A percentile compares a stretch with the other conserved stretches of the same genome.
Evolutionary conservation across 2,797 vertebrate genomes (phyloP).

Genomic region (Alectoris magna): DNA sequence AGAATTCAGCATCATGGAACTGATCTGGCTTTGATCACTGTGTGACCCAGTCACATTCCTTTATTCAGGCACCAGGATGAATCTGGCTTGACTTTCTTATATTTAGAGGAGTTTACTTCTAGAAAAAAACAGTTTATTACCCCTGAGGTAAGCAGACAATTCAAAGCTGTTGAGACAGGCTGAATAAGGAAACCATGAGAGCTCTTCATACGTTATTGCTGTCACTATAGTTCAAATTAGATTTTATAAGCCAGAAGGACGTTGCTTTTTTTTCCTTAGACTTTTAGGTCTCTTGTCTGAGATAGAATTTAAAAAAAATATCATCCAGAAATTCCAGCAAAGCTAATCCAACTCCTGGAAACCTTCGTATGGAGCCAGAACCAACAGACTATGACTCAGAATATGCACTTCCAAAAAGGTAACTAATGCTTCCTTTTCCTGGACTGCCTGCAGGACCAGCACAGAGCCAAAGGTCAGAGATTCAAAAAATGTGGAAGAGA

Average conservation of each 20-base stretch:
- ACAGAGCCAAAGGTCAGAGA: not conserved
- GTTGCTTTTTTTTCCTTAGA: not conserved
- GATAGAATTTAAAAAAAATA: not conserved
- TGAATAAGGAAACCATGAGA: not conserved
- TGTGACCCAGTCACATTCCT: not conserved
- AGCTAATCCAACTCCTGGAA: not conserved
- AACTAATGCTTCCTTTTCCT: not conserved
- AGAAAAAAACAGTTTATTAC: not conserved
- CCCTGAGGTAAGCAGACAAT: not conserved
- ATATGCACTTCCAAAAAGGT: not conserved
- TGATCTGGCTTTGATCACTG: rapidly evolving
- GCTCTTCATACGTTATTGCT: not conserved
- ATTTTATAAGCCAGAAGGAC: not conserved
- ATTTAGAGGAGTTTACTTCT: not conserved
- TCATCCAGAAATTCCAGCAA: not conserved
- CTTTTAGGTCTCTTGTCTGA: not conserved
- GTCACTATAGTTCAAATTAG: not conserved
- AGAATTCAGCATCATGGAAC: no score
- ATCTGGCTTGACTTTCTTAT: not conserved
- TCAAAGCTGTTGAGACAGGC: not conserved
- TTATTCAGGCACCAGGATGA: not conserved
- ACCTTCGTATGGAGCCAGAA: not conserved
- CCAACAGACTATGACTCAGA: not conserved
- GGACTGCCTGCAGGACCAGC: not conserved
- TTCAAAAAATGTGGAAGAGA: not conserved